Conservation (phyloP, 2,113 vertebrate species). For the Meriones unguiculatus region DNA sequence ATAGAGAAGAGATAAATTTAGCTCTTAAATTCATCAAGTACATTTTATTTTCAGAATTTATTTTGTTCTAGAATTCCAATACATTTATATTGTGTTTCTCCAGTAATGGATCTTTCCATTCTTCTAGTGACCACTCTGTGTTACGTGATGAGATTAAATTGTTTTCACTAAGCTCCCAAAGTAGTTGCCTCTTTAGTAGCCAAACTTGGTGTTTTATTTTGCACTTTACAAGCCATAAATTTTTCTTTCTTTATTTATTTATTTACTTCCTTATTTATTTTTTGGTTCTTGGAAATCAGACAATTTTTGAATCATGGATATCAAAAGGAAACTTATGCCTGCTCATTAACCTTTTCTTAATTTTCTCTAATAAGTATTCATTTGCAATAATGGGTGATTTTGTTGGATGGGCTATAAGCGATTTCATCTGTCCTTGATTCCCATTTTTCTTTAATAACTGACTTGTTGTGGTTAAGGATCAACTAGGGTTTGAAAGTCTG, state of each 20-base stretch:
- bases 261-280: not conserved
- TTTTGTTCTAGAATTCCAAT: not conserved
- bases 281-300: not conserved
- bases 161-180: not conserved
- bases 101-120: not conserved
- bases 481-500: not conserved
- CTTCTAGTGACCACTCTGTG: not conserved
- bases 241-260: too few relatives aligned
- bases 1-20: not conserved
- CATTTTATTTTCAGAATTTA: not conserved
- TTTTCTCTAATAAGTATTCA: not conserved
- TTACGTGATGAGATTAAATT: not conserved
- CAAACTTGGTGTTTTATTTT: not conserved
- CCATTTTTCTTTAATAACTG: not conserved
- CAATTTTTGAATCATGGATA: not conserved
- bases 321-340: not conserved
- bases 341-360: not conserved
- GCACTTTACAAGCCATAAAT: not conserved
- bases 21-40: not conserved
- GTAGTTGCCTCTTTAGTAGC: not conserved
- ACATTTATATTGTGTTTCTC: not conserved
- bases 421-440: not conserved
- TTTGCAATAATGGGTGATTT: not conserved
- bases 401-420: not conserved
- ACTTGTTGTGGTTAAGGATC: not conserved